Evolutionary conservation across 2,888 invertebrate species (phyloP).

Genomic region (Tetragonula carbonaria): DNA sequence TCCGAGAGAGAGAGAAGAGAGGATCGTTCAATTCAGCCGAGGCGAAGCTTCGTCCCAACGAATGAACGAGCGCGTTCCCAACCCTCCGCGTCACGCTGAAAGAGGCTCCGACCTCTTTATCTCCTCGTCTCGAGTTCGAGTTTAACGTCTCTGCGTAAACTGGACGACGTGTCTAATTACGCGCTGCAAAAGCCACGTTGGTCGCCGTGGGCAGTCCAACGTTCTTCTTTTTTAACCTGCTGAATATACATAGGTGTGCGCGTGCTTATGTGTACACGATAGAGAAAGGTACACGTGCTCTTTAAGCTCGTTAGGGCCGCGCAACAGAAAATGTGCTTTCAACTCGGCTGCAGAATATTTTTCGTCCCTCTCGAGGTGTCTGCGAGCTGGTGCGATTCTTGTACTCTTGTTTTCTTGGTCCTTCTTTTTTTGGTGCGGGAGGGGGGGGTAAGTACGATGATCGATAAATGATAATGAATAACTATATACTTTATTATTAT

Average conservation of each 20-base stretch:
- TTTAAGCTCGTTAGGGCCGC: constrained; percentile 5
- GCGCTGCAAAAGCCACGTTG: constrained; percentile 62
- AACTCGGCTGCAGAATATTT: not conserved
- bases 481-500: too few relatives aligned
- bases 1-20: constrained; percentile 26
- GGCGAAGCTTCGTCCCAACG: constrained; percentile 51
- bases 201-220: not conserved
- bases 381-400: too few relatives aligned
- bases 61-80: constrained; percentile 36
- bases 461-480: too few relatives aligned
- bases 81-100: constrained; percentile 20
- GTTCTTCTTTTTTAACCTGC: constrained; percentile 16
- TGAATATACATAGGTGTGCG: not conserved
- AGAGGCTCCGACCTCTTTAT: constrained; percentile 51
- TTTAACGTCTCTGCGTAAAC: constrained; percentile 74
- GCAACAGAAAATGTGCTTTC: constrained; percentile 18
- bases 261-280: too few relatives aligned
- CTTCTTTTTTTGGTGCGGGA: too few relatives aligned
- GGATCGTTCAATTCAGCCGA: constrained; percentile 65
- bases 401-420: too few relatives aligned
- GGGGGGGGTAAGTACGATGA: too few relatives aligned
- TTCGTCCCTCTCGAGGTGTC: not conserved
- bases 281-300: not conserved
- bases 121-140: constrained; percentile 60
- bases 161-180: constrained; percentile 77